phyloP scores from a whole-genome alignment of 2,797 vertebrate species.

The Oceanodroma leucorhoa region DNA sequence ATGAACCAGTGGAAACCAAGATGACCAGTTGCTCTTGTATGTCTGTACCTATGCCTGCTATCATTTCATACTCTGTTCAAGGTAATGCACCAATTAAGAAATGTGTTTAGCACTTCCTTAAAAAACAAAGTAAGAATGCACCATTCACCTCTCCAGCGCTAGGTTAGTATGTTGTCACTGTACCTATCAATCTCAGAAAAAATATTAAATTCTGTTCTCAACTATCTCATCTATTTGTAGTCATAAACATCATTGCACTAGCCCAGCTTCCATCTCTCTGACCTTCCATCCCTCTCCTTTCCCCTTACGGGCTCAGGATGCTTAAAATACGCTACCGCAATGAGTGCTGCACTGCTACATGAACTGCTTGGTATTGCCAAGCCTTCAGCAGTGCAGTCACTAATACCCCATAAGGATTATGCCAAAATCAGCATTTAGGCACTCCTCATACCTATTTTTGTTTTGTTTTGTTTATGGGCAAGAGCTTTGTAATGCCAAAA shows the following conservation, averaged over 20 bases:
- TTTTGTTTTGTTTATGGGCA: neutral
- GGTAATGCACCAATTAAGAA: neutral
- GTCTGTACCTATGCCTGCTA: neutral
- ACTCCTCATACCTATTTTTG: neutral
- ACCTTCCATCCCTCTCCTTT: neutral
- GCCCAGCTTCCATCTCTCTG: neutral
- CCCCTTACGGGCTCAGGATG: neutral
- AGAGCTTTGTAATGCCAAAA: neutral
- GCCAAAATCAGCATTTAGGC: neutral
- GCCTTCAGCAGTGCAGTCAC: neutral
- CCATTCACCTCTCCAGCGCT: neutral
- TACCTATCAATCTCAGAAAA: neutral
- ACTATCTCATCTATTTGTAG: neutral
- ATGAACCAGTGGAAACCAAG: neutral
- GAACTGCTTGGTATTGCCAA: neutral
- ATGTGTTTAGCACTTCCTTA: neutral
- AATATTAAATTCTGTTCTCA: neutral
- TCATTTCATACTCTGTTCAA: neutral
- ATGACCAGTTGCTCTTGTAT: neutral
- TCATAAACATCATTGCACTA: neutral
- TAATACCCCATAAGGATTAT: neutral
- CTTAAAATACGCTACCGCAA: neutral
- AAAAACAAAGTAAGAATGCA: neutral
- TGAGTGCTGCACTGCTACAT: too few species aligned
- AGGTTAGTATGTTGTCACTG: neutral